Evolutionary conservation across 2,113 vertebrate species (phyloP).

Genomic region (Petaurus breviceps): DNA sequence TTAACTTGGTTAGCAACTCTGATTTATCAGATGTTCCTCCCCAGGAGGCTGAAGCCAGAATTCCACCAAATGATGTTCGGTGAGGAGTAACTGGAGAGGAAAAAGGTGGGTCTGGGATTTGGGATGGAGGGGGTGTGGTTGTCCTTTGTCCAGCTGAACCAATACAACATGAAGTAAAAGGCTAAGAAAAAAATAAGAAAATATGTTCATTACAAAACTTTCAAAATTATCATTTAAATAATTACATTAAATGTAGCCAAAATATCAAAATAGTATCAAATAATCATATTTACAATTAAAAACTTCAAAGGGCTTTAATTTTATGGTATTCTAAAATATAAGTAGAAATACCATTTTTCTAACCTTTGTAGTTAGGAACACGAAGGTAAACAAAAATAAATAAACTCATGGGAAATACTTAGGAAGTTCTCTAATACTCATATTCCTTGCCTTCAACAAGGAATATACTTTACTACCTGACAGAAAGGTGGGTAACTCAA

Average conservation of each 20-base stretch:
- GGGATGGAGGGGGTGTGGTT: conserved; percentile 96
- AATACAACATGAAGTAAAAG: conserved; percentile 96
- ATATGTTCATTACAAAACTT: conserved; percentile 56
- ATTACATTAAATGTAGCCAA: conserved; percentile 52
- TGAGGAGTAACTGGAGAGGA: conserved; percentile 87
- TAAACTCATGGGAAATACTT: neutral
- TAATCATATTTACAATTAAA: conserved; percentile 17
- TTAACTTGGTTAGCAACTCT: conserved; percentile 93
- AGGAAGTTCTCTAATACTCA: conserved; percentile 34
- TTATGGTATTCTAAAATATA: conserved; percentile 50
- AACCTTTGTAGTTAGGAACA: conserved; percentile 43
- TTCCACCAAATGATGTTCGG: conserved; percentile 92
- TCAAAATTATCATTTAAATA: conserved; percentile 9
- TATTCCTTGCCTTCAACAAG: conserved; percentile 36
- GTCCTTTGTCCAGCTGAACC: conserved; percentile 98
- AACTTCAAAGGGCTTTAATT: conserved; percentile 19
- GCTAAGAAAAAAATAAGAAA: conserved; percentile 80
- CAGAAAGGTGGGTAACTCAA: neutral
- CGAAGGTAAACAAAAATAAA: conserved; percentile 6
- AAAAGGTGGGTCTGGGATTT: conserved; percentile 96
- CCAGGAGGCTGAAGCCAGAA: conserved; percentile 91
- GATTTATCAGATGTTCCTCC: conserved; percentile 89
- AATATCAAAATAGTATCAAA: conserved; percentile 57
- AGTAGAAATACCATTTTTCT: conserved; percentile 15
- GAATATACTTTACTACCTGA: neutral